Conservation (phyloP, 2,888 invertebrate genomes). For the Stenotaenia linearis region DNA sequence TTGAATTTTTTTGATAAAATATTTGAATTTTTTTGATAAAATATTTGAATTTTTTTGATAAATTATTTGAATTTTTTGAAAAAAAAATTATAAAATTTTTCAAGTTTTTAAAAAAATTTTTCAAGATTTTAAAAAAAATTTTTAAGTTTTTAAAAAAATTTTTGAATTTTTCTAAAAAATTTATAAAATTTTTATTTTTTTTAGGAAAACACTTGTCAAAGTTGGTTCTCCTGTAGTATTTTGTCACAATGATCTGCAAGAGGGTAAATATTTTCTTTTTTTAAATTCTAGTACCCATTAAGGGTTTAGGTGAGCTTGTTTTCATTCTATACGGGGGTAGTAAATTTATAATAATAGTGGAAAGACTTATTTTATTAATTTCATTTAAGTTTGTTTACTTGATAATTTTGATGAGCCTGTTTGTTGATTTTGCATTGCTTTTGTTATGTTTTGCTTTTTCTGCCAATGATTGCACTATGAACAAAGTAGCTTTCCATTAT, state of each 20-base stretch:
- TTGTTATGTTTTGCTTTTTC: not conserved
- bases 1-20: too few relatives aligned
- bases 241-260: slow-evolving; percentile 92
- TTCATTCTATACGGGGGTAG: not conserved
- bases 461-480: not conserved
- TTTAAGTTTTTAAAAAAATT: too few relatives aligned
- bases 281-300: not conserved
- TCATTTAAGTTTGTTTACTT: slow-evolving; percentile 2
- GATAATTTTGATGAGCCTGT: not conserved
- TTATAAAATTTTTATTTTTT: not conserved
- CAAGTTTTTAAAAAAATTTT: too few relatives aligned
- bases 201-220: slow-evolving; percentile 50
- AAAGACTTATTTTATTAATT: slow-evolving; percentile 37
- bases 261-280: slow-evolving; percentile 60
- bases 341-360: slow-evolving; percentile 47
- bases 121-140: too few relatives aligned
- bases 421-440: not conserved
- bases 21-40: too few relatives aligned
- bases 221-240: slow-evolving; percentile 76
- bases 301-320: slow-evolving; percentile 15
- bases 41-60: too few relatives aligned
- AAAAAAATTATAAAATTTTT: too few relatives aligned
- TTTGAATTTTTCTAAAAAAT: not conserved
- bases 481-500: not conserved
- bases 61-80: too few relatives aligned